These are phyloP conservation scores for Aradophagus sp. DNA, from an alignment of 1,140 invertebrate species.

Conservation along the genomic window DNA sequence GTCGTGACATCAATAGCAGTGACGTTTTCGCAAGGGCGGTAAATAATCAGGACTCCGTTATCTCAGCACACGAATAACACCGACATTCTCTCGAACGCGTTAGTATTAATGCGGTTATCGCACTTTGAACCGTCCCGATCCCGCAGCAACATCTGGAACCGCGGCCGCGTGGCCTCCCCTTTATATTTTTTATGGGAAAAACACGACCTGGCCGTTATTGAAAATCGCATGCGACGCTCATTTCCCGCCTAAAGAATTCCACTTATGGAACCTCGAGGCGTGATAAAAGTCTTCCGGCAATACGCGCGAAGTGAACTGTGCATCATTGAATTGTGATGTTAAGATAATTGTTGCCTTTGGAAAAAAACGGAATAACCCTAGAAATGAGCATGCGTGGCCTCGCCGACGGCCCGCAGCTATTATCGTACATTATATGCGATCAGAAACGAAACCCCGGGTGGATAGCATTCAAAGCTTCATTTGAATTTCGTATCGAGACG, in stretches of 20 bases:
- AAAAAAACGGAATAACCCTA: neutral
- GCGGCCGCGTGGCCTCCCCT: slow-evolving; percentile 46
- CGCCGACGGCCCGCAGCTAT: too few relatives aligned
- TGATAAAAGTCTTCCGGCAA: slow-evolving; percentile 53
- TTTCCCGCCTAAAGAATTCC: slow-evolving; percentile 52
- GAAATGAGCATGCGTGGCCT: too few relatives aligned
- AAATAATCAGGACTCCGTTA: slow-evolving; percentile 54
- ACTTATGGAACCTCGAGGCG: slow-evolving; percentile 48
- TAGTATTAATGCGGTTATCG: slow-evolving; percentile 56
- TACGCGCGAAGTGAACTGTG: slow-evolving; percentile 51
- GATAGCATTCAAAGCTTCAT: too few relatives aligned
- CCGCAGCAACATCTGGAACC: slow-evolving; percentile 45
- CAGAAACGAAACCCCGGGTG: too few relatives aligned
- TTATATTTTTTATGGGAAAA: slow-evolving; percentile 58
- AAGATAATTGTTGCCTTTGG: slow-evolving; percentile 36
- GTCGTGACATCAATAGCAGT: too few relatives aligned
- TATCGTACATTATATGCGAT: too few relatives aligned
- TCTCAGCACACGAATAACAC: slow-evolving; percentile 53
- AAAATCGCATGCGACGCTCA: slow-evolving; percentile 58
- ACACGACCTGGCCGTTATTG: slow-evolving; percentile 50
- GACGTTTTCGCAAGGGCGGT: slow-evolving; percentile 53
- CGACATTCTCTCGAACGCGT: slow-evolving; percentile 41
- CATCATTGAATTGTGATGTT: slow-evolving; percentile 46
- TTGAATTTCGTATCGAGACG: too few relatives aligned
- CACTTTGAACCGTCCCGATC: slow-evolving; percentile 55